Base-by-base conservation (phyloP, 2,888 invertebrate genomes). In the Aleiodes alternator region DNA sequence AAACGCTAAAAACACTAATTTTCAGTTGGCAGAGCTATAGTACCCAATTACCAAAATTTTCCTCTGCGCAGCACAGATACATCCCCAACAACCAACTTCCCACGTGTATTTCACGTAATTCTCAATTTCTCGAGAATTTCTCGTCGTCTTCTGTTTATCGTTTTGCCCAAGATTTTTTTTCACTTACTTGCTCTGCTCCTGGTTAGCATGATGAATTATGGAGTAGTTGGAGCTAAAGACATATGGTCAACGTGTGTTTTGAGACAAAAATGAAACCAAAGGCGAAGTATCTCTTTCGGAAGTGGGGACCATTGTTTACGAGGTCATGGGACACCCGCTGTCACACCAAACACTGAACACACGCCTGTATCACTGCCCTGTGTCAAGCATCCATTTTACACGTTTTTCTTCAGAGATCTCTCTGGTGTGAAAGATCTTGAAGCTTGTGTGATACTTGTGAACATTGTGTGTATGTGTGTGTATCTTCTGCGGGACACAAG, bases 341-440 rank as follows among this genome's bases (percentile, higher is more conserved):
- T 85, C 86, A 82, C 79, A 81, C 82, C 81, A 83, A 86, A 85
- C 84, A 84, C 80, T 84, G 84, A 83, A 84, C 86, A 84, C 83
- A 82, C 85, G 79, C 79, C 80, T 73, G 68, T 23, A 23, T 23
- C n/a, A 29, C 29, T n/a, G 31, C 12, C n/a, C 6, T 34, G 34
- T 50, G 2, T 7, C 16, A 64, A 23, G 64, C 23, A 31, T 68
- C 14, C 34, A 51, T 23, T 23, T 68, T 68, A 68, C 51, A 68
- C 50, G 8, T 34, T 68, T 68, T 31, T 68, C 48, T 14, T 31
- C 12, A n/a, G 23, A 23, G 23, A 23, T 1, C 23, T 23, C 1
- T 31, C 31, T n/a, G 31, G 31, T 12, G 50, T 14, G 50, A 68
- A 68, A n/a, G 53, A 68, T 51, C 68, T 59, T 12, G 23, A 50